Percentiles rank a stretch among this genome's conserved stretches.
These are phyloP conservation scores for Herpailurus yagouaroundi DNA, from an alignment of 2,113 vertebrate species.

Conservation along the genomic window DNA sequence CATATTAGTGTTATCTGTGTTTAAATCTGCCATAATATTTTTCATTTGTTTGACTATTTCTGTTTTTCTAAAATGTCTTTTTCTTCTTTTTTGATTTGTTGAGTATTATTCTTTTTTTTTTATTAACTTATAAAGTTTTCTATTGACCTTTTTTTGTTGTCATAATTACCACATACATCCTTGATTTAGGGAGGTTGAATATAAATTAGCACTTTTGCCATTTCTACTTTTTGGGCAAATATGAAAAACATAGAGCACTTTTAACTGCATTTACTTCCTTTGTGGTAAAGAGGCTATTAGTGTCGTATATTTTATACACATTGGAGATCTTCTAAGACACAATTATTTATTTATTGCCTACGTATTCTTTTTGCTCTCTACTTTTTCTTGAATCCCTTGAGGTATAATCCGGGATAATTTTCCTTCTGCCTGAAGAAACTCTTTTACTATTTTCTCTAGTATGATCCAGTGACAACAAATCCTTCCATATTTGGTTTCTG, in stretches of 20 bases:
- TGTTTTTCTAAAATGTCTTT: slow-evolving; percentile 5
- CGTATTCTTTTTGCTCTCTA: neutral
- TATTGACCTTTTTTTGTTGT: neutral
- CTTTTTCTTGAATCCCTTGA: slow-evolving; percentile 9
- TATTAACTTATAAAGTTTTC: neutral
- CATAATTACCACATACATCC: neutral
- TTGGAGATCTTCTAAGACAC: neutral
- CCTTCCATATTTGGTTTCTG: slow-evolving; percentile 9
- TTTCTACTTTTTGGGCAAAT: neutral
- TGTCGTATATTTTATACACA: neutral
- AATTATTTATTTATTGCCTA: neutral
- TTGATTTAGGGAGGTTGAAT: neutral
- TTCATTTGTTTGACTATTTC: neutral
- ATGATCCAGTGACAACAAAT: neutral
- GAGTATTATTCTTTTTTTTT: neutral
- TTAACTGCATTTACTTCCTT: neutral
- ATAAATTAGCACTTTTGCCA: neutral
- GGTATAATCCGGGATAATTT: neutral
- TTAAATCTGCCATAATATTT: neutral
- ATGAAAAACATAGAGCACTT: neutral
- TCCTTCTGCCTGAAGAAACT: slow-evolving; percentile 6
- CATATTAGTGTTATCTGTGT: neutral
- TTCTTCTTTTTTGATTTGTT: neutral
- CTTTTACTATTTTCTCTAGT: neutral
- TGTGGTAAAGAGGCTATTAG: neutral